Percentiles rank a stretch among this genome's conserved stretches.
Evolutionary conservation across 2,888 invertebrate species (phyloP).

Genomic region (Sinotaia quadrata): DNA sequence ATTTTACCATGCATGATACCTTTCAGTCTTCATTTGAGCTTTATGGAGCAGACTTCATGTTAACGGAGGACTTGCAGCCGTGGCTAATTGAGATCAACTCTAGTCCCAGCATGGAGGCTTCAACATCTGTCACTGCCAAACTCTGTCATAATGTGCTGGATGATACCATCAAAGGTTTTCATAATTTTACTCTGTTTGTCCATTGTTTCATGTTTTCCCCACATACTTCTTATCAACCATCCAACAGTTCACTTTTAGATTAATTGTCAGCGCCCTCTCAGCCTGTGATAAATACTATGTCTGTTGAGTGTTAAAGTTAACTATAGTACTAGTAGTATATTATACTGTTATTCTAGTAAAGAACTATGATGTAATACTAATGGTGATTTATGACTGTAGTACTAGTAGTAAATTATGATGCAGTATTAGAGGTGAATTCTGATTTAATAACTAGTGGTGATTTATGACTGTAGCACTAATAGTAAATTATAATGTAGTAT

Average conservation of each 20-base stretch:
- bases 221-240: too few relatives aligned
- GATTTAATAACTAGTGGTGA: too few relatives aligned
- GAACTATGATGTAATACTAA: too few relatives aligned
- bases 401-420: too few relatives aligned
- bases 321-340: background rate
- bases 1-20: too few relatives aligned
- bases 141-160: slow-evolving; percentile 86
- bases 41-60: slow-evolving; percentile 93
- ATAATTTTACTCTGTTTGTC: too few relatives aligned
- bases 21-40: slow-evolving; percentile 86
- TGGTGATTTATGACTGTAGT: too few relatives aligned
- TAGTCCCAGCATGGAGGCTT: slow-evolving; percentile 86
- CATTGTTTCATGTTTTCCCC: too few relatives aligned
- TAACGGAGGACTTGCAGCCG: slow-evolving; percentile 84
- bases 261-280: background rate
- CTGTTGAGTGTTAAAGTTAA: background rate
- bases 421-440: too few relatives aligned
- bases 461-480: too few relatives aligned
- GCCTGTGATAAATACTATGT: background rate
- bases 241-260: background rate
- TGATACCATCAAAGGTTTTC: slow-evolving; percentile 87
- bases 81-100: slow-evolving; percentile 96
- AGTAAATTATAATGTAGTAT: too few relatives aligned
- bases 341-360: too few relatives aligned
- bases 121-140: slow-evolving; percentile 86